These are phyloP conservation scores for Drosophila helvetica DNA, from an alignment of 2,888 invertebrate genomes.

Conservation along the genomic window DNA sequence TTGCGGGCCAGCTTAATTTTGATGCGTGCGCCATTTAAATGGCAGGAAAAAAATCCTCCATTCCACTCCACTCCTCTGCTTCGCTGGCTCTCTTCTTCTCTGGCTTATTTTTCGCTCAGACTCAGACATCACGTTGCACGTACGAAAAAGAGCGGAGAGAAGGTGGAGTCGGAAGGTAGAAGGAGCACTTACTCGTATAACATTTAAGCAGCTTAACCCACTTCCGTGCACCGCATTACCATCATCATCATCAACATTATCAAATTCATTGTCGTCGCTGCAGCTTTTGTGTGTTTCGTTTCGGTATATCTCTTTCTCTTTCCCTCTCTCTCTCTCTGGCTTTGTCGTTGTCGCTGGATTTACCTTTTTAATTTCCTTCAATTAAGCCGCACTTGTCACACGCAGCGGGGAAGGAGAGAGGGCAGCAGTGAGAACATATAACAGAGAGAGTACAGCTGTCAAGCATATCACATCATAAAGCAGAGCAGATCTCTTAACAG, in stretches of 20 bases:
- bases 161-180: constrained; percentile 8
- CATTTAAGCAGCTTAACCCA: constrained; percentile 79
- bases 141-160: constrained; percentile 54
- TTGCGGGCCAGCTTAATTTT: constrained; percentile 70
- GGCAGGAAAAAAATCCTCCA: constrained; percentile 43
- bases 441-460: not conserved
- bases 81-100: constrained; percentile 1
- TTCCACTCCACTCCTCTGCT: not conserved
- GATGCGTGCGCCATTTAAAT: constrained; percentile 71
- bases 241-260: constrained; percentile 58
- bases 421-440: constrained; percentile 1
- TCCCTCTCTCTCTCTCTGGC: not conserved
- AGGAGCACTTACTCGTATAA: constrained; percentile 22
- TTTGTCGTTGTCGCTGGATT: constrained; percentile 26
- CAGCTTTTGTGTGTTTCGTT: constrained; percentile 6
- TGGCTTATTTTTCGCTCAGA: constrained; percentile 7
- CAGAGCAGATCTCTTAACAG: not conserved
- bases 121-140: constrained; percentile 53
- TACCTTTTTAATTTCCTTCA: constrained; percentile 73
- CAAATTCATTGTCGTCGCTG: constrained; percentile 54
- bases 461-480: not conserved
- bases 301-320: not conserved
- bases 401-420: constrained; percentile 16
- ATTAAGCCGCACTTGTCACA: constrained; percentile 74
- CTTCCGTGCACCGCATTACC: constrained; percentile 75